Base-by-base conservation (phyloP, 2,797 vertebrate genomes). In the Neoniphon sammara region DNA sequence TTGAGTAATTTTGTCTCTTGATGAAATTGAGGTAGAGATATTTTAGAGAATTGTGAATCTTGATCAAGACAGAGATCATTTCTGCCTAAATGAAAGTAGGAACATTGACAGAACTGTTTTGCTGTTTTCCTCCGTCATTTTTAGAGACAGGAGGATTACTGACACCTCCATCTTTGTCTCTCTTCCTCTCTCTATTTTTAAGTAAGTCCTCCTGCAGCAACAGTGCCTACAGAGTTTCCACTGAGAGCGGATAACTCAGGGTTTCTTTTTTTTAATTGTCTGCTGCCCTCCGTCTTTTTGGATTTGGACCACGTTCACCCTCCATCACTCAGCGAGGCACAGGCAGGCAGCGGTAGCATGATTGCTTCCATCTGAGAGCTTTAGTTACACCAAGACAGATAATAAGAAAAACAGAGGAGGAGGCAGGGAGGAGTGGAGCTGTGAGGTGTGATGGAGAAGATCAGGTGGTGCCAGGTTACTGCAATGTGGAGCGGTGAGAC, bases 341-440 rank as follows among this genome's bases (percentile, higher is more conserved):
- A 14, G 55, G 31, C 65, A 57, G 53, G 63, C 70, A 71, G 84
- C n/a, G 0, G 86, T 77, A 86, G 87, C 80, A 75, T 78, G 77
- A 92, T 84, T 65, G 54, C 70, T 90, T 91, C 88, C 86, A 89
- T 87, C 70, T 82, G 85, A 88, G 75, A 63, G 74, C 31, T 65
- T 74, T 2, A 61, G 39, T 50, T 59, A 66, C 66, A 25, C 68
- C 12, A 62, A 78, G 73, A 81, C 58, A 14, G 68, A 80, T 71
- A 39, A 67, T 59, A 18, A 36, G 73, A 59, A 49, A 27, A 27
- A 2, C 2, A 64, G 49, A 18, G n/a, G 61, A 47, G 46, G 2
- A n/a, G 20, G 18, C 8, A 42, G 30, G 25, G 55, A 34, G 6
- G 50, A 4, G 25, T 12, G 30, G 47, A 18, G 36, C 12, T 39